Evolutionary conservation across 2,888 invertebrate genomes (phyloP), one percentile per base, ranked within the genome.

Genomic region (Bursaphelenchus okinawaensis): DNA sequence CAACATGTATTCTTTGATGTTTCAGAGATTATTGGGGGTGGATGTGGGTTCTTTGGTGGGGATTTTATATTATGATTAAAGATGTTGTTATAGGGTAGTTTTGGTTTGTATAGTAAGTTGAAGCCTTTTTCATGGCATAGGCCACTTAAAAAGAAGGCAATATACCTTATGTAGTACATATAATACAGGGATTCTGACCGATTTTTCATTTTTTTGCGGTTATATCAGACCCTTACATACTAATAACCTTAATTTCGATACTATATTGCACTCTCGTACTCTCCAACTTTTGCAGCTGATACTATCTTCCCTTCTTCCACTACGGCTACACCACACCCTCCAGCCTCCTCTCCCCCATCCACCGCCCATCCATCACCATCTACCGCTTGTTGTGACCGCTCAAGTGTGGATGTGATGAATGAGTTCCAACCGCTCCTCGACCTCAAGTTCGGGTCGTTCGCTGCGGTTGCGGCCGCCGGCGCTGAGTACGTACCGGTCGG

Each of bases 381-480:
- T n/a, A n/a, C n/a, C n/a, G 3, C 40, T 40, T 40, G 40, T 40
- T 40, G 12, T 40, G 40, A 4, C 40, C 40, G 40, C 16, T 12
- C 40, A 12, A n/a, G 40, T 40, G 40, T 40, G 40, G 40, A 4
- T 40, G 40, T 40, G 40, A 40, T 40, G 40, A 40, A 40, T 40
- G 40, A 40, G 40, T 40, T 40, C 40, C 40, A 40, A 40, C 40
- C 40, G 40, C 40, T 40, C 40, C 40, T 40, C 40, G 40, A 40
- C 40, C 40, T 40, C 40, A 40, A 40, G 40, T 40, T 40, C 60
- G 50, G 26, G 22, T 19, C 26, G 56, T 56, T 24, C 26, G 29
- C 29, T 56, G 56, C 29, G 56, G 56, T 19, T 56, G 9, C 29
- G 56, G 60, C 51, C 31, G 51, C 60, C n/a, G 52, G 50, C 19